A percentile compares a stretch with the other conserved stretches of the same genome.
These are phyloP conservation scores for Pelosia muscerda DNA, from an alignment of 2,888 invertebrate species.

Conservation along the genomic window DNA sequence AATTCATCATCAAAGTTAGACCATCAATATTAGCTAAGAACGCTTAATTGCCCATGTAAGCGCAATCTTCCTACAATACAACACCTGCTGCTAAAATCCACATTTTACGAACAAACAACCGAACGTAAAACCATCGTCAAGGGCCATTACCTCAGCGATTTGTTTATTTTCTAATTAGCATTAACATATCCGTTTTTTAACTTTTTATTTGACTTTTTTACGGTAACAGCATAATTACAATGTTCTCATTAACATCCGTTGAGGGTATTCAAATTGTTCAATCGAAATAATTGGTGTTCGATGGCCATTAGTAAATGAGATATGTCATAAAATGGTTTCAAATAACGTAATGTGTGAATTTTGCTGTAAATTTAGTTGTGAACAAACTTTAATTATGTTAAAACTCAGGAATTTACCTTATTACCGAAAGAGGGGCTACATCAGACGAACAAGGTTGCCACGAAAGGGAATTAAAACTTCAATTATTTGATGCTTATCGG, in stretches of 20 bases:
- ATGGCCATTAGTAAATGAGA: conserved; percentile 21
- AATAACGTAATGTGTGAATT: conserved; percentile 50
- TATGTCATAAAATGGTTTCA: conserved; percentile 38
- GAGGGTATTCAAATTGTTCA: conserved; percentile 27
- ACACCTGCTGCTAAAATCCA: conserved; percentile 11
- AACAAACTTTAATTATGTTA: conserved; percentile 46
- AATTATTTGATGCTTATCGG: conserved; percentile 28
- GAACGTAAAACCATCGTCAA: conserved; percentile 26
- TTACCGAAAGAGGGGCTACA: conserved; percentile 41
- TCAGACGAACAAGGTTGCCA: conserved; percentile 18
- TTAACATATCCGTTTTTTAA: conserved; percentile 52
- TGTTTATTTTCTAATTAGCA: conserved; percentile 67
- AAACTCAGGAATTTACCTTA: conserved; percentile 40
- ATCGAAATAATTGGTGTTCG: conserved; percentile 28
- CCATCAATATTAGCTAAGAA: not conserved
- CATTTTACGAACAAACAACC: conserved; percentile 16
- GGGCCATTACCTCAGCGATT: conserved; percentile 53
- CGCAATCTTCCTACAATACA: not conserved
- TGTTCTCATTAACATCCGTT: conserved; percentile 51
- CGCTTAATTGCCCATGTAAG: not conserved
- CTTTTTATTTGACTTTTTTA: conserved; percentile 60
- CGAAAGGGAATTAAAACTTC: conserved; percentile 21
- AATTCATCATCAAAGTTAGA: not conserved
- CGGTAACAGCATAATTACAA: conserved; percentile 57
- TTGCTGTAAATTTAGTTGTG: conserved; percentile 32